A percentile compares a stretch with the other conserved stretches of the same genome.
These are phyloP conservation scores for Drosophila chauvacae DNA, from an alignment of 1,140 invertebrate species.

Conservation along the genomic window DNA sequence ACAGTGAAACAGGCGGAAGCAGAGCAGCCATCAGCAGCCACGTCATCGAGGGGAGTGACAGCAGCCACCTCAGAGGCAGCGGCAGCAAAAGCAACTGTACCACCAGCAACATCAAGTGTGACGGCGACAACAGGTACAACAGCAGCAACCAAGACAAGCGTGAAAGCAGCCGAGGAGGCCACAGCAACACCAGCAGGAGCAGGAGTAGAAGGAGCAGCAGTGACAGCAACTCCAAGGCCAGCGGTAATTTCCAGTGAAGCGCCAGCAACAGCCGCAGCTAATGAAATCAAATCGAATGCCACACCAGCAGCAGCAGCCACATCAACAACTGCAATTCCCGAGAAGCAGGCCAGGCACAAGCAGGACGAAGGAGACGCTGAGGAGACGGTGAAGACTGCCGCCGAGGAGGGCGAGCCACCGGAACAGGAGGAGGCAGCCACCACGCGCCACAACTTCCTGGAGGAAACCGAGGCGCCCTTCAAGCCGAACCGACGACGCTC, in stretches of 20 bases:
- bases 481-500: constrained; percentile 84
- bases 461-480: constrained; percentile 80
- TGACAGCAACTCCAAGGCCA: constrained; percentile 19
- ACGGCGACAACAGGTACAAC: constrained; percentile 22
- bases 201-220: constrained; percentile 10
- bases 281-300: constrained; percentile 44
- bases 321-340: constrained; percentile 19
- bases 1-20: constrained; percentile 6
- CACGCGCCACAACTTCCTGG: constrained; percentile 76
- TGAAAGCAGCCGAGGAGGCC: constrained; percentile 30
- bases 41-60: constrained; percentile 19
- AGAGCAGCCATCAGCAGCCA: constrained; percentile 40
- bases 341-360: constrained; percentile 13
- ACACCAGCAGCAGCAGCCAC: constrained; percentile 23
- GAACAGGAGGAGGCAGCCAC: constrained; percentile 37
- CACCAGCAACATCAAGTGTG: constrained; percentile 27
- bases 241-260: constrained; percentile 17
- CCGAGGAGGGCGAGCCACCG: not conserved
- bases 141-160: constrained; percentile 23
- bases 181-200: constrained; percentile 23
- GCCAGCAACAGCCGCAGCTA: constrained; percentile 34
- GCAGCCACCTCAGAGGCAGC: constrained; percentile 19
- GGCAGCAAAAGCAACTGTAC: constrained; percentile 15
- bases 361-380: not conserved
- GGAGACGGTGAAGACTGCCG: not conserved